phyloP scores from a whole-genome alignment of 2,113 vertebrate species.

The Notothenia coriiceps region DNA sequence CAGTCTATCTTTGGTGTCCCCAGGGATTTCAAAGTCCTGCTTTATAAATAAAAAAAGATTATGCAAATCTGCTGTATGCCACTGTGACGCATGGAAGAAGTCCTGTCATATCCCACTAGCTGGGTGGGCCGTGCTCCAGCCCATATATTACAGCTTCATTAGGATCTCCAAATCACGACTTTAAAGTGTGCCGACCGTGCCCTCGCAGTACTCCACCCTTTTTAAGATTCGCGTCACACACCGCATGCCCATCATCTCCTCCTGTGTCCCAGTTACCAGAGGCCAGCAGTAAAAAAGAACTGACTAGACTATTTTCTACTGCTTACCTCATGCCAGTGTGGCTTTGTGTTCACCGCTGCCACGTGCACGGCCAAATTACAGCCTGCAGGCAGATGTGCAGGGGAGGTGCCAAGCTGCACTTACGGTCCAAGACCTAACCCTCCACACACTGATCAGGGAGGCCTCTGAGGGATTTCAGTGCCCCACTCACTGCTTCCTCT shows the following conservation, averaged over 20 bases:
- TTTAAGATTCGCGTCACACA: slow-evolving; percentile 64
- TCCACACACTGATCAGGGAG: slow-evolving; percentile 37
- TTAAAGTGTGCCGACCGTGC: slow-evolving; percentile 37
- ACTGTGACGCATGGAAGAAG: background rate
- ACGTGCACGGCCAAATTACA: slow-evolving; percentile 83
- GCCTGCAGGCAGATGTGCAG: slow-evolving; percentile 73
- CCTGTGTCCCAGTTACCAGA: slow-evolving; percentile 47
- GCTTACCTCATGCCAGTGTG: slow-evolving; percentile 78
- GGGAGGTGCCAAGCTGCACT: slow-evolving; percentile 66
- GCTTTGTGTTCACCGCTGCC: slow-evolving; percentile 79
- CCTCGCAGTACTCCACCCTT: slow-evolving; percentile 58
- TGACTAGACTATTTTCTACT: slow-evolving; percentile 78
- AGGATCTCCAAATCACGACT: slow-evolving; percentile 49
- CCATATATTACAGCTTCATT: slow-evolving; percentile 61
- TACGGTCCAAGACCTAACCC: slow-evolving; percentile 59
- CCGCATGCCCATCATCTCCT: slow-evolving; percentile 45
- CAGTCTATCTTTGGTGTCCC: no score
- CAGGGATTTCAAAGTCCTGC: no score
- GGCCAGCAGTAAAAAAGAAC: slow-evolving; percentile 58
- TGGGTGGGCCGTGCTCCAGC: slow-evolving; percentile 36
- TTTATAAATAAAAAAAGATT: no score
- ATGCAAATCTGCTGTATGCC: no score
- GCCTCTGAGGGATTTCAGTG: slow-evolving; percentile 33
- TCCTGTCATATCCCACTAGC: slow-evolving; percentile 39
- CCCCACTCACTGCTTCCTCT: slow-evolving; percentile 37